phyloP scores from a whole-genome alignment of 2,797 vertebrate genomes.

The Salarias fasciatus region DNA sequence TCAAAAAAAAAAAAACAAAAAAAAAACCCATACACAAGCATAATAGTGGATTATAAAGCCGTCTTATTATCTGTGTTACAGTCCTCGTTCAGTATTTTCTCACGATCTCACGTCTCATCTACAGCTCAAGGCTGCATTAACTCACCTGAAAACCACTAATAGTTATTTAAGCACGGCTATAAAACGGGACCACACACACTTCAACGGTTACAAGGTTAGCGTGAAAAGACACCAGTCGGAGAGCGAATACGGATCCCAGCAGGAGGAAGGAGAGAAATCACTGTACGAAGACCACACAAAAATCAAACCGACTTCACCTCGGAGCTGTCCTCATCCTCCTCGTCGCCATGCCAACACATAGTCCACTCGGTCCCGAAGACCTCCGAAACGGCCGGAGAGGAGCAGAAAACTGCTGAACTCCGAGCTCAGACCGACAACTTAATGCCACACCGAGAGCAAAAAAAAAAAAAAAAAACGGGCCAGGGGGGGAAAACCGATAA shows the following conservation, averaged over 20 bases:
- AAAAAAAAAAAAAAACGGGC: slow-evolving; percentile 22
- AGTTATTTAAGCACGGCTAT: not conserved
- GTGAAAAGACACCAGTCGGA: slow-evolving; percentile 7
- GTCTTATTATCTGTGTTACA: slow-evolving; percentile 24
- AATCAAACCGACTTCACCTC: slow-evolving; percentile 70
- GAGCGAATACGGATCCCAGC: slow-evolving; percentile 27
- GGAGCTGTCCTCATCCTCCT: slow-evolving; percentile 74
- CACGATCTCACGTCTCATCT: not conserved
- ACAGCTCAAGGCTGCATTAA: not conserved
- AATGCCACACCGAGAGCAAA: slow-evolving; percentile 49
- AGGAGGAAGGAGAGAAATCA: slow-evolving; percentile 30
- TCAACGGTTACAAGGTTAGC: not conserved
- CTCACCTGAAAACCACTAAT: slow-evolving; percentile 3
- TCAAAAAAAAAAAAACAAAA: no score
- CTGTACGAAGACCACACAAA: not conserved
- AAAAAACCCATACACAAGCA: slow-evolving; percentile 8
- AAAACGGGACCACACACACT: not conserved
- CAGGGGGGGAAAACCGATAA: slow-evolving; percentile 31
- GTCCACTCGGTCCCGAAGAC: slow-evolving; percentile 18
- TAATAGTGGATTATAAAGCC: slow-evolving; percentile 22
- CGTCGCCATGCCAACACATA: slow-evolving; percentile 83
- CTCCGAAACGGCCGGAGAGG: slow-evolving; percentile 2
- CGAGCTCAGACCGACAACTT: slow-evolving; percentile 8
- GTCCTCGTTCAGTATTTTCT: slow-evolving; percentile 17
- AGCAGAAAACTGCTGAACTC: slow-evolving; percentile 15